phyloP scores from a whole-genome alignment of 2,888 invertebrate species.

The Heteropelma amictum region DNA sequence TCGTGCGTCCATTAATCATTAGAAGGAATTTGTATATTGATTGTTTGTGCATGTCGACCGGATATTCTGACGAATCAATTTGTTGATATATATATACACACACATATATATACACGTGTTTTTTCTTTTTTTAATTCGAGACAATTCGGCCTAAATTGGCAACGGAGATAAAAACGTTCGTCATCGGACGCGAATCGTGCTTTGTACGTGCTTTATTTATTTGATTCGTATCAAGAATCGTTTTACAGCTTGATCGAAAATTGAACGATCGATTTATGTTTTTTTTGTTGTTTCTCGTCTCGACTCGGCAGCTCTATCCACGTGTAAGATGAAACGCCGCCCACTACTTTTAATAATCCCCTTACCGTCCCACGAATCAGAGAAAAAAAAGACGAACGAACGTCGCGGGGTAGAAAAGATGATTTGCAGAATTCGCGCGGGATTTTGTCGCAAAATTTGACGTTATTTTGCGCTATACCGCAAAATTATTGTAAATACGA shows the following conservation, averaged over 20 bases:
- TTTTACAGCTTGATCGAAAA: neutral
- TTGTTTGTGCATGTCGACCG: conserved; percentile 4
- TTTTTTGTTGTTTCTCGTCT: neutral
- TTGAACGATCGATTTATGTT: conserved; percentile 5
- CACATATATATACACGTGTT: too few relatives aligned
- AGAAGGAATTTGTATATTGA: conserved; percentile 13
- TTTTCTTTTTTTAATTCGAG: neutral
- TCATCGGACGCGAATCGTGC: conserved; percentile 21
- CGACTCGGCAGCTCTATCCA: conserved; percentile 17
- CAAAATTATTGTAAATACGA: conserved; percentile 1
- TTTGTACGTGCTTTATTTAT: conserved; percentile 25
- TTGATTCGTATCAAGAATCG: conserved; percentile 32
- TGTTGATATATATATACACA: conserved; percentile 19
- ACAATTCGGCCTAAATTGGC: conserved; percentile 45
- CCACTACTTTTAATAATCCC: conserved; percentile 23
- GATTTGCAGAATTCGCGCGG: conserved; percentile 5
- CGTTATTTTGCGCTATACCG: conserved; percentile 30
- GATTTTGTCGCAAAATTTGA: conserved; percentile 51
- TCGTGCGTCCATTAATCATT: neutral
- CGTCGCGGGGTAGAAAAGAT: too few relatives aligned
- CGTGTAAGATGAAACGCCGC: conserved; percentile 21
- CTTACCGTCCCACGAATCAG: conserved; percentile 23
- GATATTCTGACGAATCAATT: conserved; percentile 5
- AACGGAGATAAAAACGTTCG: neutral
- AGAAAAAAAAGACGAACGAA: neutral